These are phyloP conservation scores for Trachelus stipa DNA, from an alignment of 2,888 invertebrate genomes.

Conservation along the genomic window DNA sequence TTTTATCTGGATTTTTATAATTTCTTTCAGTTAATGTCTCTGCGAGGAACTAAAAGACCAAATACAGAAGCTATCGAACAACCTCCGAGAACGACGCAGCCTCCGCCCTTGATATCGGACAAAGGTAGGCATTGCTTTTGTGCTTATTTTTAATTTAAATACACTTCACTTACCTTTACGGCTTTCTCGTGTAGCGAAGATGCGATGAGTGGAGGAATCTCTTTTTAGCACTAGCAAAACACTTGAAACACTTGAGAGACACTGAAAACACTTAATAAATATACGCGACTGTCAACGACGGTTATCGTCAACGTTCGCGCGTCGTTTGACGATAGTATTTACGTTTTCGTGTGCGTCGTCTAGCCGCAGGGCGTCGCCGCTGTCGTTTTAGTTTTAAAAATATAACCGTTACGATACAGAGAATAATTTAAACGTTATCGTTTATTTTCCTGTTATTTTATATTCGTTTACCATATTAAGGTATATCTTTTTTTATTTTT, in stretches of 20 bases:
- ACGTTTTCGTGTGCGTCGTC: background rate
- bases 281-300: background rate
- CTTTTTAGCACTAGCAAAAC: background rate
- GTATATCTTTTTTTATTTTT: constrained; percentile 45
- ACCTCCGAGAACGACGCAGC: constrained; percentile 62
- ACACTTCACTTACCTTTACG: background rate
- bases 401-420: background rate
- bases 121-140: constrained; percentile 68
- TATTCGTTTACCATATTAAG: background rate
- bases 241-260: background rate
- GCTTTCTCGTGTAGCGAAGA: background rate
- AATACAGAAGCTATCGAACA: constrained; percentile 66
- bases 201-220: too few relatives aligned
- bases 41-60: constrained; percentile 70
- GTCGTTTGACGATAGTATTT: background rate
- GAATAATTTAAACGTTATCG: background rate
- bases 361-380: background rate
- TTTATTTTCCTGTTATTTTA: background rate
- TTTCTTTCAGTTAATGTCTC: constrained; percentile 68
- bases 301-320: background rate
- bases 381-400: background rate
- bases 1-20: background rate
- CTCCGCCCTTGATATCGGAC: constrained; percentile 76
- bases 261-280: background rate
- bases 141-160: background rate